phyloP scores from a whole-genome alignment of 1,140 invertebrate genomes.

The Diuraphis noxia region DNA sequence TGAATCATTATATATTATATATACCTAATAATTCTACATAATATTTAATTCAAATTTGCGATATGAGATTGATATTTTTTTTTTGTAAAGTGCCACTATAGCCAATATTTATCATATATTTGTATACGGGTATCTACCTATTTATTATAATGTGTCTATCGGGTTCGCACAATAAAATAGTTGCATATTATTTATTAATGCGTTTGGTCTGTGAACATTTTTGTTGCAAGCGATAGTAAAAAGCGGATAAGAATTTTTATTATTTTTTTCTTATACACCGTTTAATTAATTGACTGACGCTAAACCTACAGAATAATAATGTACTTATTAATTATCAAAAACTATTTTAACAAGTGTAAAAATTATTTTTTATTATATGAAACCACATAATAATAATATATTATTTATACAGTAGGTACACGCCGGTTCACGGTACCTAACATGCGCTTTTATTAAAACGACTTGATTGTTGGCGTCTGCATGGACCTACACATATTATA shows the following conservation, averaged over 20 bases:
- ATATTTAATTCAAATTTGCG: neutral
- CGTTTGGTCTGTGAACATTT: conserved; percentile 5
- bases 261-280: neutral
- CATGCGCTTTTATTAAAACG: neutral
- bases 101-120: too few species aligned
- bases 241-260: neutral
- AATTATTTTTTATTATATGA: neutral
- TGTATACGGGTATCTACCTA: neutral
- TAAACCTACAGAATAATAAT: neutral
- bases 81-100: neutral
- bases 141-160: neutral
- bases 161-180: neutral
- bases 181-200: conserved; percentile 19
- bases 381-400: neutral
- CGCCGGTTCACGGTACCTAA: too few species aligned
- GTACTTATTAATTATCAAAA: conserved; percentile 5
- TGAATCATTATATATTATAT: neutral
- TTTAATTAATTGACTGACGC: neutral
- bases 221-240: neutral
- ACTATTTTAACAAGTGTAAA: conserved; percentile 2
- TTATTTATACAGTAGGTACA: neutral
- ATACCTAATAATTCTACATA: neutral
- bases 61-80: too few species aligned
- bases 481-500: too few species aligned
- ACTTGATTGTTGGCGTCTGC: neutral